phyloP scores from a whole-genome alignment of 2,888 invertebrate species.

The Taphrorychus bicolor region DNA sequence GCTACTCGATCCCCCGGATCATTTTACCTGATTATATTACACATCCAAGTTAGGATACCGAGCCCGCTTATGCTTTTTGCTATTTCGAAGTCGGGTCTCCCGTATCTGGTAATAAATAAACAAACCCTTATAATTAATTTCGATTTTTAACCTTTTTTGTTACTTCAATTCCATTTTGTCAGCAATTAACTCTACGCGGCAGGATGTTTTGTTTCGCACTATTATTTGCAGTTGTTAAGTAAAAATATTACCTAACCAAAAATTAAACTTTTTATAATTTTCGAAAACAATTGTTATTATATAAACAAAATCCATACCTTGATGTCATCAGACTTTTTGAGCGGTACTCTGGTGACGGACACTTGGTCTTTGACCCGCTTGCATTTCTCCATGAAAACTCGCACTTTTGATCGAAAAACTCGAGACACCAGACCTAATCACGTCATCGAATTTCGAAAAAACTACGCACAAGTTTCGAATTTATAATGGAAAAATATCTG shows the following conservation, averaged over 20 bases:
- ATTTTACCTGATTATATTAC: slow-evolving; percentile 52
- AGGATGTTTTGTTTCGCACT: no score
- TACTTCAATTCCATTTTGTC: background rate
- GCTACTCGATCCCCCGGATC: slow-evolving; percentile 56
- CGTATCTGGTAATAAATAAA: slow-evolving; percentile 26
- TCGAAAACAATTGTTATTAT: background rate
- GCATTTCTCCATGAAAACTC: slow-evolving; percentile 51
- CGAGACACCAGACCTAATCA: background rate
- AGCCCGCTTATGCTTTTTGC: slow-evolving; percentile 46
- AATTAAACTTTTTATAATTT: background rate
- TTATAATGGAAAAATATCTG: background rate
- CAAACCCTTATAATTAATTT: slow-evolving; percentile 21
- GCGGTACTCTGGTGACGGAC: slow-evolving; percentile 50
- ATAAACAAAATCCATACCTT: slow-evolving; percentile 65
- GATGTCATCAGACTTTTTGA: slow-evolving; percentile 81
- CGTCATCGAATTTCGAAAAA: slow-evolving; percentile 5
- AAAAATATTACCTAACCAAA: no score
- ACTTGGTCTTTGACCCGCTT: slow-evolving; percentile 39
- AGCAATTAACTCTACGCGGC: background rate
- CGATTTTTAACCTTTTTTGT: slow-evolving; percentile 12
- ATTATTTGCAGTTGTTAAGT: no score
- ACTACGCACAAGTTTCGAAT: slow-evolving; percentile 7
- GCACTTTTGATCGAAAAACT: background rate
- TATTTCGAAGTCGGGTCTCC: slow-evolving; percentile 36
- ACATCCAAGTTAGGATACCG: slow-evolving; percentile 51